These are phyloP conservation scores for Chromoteleia sp. DNA, from an alignment of 2,888 invertebrate genomes.

Conservation along the genomic window DNA sequence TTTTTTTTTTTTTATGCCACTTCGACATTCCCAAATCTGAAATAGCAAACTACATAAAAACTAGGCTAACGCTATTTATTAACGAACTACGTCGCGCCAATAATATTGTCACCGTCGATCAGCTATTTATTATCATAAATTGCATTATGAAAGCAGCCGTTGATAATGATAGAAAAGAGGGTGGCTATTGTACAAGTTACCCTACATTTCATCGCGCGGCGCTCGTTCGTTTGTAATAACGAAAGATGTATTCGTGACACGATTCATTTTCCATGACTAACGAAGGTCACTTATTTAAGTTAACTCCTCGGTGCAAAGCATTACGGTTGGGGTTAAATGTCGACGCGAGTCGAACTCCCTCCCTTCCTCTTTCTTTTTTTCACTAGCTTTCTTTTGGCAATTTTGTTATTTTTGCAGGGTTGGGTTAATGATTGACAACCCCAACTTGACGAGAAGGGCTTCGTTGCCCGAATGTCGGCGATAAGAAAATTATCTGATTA, in stretches of 20 bases:
- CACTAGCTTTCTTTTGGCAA: no score
- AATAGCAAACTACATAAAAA: no score
- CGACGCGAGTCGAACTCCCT: no score
- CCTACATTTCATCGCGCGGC: constrained; percentile 46
- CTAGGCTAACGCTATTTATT: not conserved
- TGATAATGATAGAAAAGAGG: constrained; percentile 37
- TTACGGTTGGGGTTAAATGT: constrained; percentile 3
- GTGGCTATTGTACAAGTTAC: constrained; percentile 45
- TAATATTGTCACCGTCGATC: constrained; percentile 29
- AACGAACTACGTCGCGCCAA: constrained; percentile 4
- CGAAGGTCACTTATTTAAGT: constrained; percentile 38
- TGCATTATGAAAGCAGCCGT: constrained; percentile 20
- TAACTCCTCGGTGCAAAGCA: constrained; percentile 18
- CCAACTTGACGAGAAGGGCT: no score
- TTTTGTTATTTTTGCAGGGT: no score
- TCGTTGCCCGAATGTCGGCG: no score
- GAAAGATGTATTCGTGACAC: constrained; percentile 45
- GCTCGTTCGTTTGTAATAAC: constrained; percentile 21
- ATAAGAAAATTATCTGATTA: no score
- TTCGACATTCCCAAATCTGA: no score
- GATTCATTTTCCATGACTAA: constrained; percentile 32
- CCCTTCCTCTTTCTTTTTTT: no score
- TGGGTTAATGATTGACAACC: no score
- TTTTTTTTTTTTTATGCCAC: not conserved
- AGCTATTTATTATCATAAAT: constrained; percentile 43